These are phyloP conservation scores for Adelphocoris suturalis DNA, from an alignment of 2,888 invertebrate genomes.

Conservation along the genomic window DNA sequence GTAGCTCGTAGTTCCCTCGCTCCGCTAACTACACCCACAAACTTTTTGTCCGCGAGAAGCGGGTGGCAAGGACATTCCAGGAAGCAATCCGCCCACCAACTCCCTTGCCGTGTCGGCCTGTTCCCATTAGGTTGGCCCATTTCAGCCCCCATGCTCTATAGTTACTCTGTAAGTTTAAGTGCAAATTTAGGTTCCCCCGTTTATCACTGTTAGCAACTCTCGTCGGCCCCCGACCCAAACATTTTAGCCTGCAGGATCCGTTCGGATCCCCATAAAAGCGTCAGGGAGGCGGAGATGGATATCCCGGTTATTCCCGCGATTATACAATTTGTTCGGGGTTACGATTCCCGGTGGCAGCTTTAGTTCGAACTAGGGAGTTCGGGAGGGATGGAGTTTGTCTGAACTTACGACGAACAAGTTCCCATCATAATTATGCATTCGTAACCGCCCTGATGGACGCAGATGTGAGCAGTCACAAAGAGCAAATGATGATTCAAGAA, in stretches of 20 bases:
- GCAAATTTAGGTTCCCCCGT: constrained; percentile 7
- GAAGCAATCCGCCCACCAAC: constrained; percentile 1
- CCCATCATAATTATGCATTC: too few relatives aligned
- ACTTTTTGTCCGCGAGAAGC: not conserved
- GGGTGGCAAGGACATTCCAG: constrained; percentile 20
- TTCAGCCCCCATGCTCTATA: not conserved
- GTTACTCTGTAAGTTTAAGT: constrained; percentile 20
- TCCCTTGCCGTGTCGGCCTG: not conserved
- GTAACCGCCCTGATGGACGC: too few relatives aligned
- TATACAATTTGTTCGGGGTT: not conserved
- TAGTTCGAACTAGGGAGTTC: too few relatives aligned
- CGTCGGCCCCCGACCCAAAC: not conserved
- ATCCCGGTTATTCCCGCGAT: not conserved
- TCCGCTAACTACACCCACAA: not conserved
- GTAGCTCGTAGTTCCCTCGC: too few relatives aligned
- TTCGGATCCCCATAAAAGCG: constrained; percentile 15
- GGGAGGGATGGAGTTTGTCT: too few relatives aligned
- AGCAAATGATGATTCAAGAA: too few relatives aligned
- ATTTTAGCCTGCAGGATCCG: constrained; percentile 6
- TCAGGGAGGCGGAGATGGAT: not conserved
- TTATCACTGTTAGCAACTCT: constrained; percentile 25
- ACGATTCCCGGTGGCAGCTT: not conserved
- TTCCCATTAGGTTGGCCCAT: constrained; percentile 26
- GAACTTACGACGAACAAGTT: too few relatives aligned
- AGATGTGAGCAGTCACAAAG: too few relatives aligned